Evolutionary conservation across 2,797 vertebrate species (phyloP), one percentile per base, ranked within the genome.

Genomic region (Esox masquinongy): DNA sequence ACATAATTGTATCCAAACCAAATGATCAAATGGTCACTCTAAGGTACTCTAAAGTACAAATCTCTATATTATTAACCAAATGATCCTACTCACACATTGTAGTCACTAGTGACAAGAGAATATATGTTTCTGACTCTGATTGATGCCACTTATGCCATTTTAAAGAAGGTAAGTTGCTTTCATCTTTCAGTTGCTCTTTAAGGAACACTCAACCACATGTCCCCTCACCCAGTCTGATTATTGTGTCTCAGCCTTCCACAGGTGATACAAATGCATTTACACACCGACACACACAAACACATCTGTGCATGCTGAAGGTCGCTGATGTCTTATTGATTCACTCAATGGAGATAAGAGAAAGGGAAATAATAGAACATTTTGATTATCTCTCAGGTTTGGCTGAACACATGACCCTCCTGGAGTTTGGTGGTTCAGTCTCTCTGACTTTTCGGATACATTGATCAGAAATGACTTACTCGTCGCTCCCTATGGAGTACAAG

Each of bases 161-260:
- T 34, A 34, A 34, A 34, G 34, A 34, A n/a, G n/a, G n/a, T n/a
- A n/a, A n/a, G n/a, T n/a, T n/a, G n/a, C n/a, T n/a, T n/a, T n/a
- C n/a, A n/a, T n/a, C n/a, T n/a, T n/a, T n/a, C n/a, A n/a, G n/a
- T 78, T 80, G 68, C 19, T 61, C 76, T 77, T 84, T 84, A 77
- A 56, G 70, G 47, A 36, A 68, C 64, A 69, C 70, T 72, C 51
- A 72, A 53, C 73, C 53, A 70, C 31, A 36, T 39, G 51, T 53
- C n/a, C 59, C 63, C 74, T 59, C 39, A 51, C 79, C 75, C 75
- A 69, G 43, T n/a, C 66, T 75, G 66, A 69, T 67, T 79, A 78
- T 78, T 81, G 73, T 36, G 5, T 50, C 24, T 17, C 24, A 36
- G 39, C 17, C 7, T 29, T 15, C 9, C 36, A 64, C 59, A 47